Evolutionary conservation across 2,888 invertebrate genomes (phyloP).

Genomic region (Orthosia cruda): DNA sequence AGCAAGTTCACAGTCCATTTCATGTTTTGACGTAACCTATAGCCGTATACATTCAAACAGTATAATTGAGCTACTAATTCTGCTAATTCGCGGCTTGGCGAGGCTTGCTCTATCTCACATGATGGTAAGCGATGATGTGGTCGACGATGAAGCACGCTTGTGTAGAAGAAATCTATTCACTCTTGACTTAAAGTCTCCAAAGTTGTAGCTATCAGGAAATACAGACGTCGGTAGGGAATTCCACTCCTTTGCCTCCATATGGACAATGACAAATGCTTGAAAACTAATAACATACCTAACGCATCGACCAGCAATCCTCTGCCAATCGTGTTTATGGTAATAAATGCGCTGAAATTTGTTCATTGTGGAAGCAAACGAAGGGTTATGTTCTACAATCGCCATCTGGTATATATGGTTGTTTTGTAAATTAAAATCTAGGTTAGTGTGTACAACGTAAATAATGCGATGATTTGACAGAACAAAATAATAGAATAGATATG

Average conservation of each 20-base stretch:
- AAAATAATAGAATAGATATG: too few species aligned
- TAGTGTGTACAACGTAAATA: neutral
- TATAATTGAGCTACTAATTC: constrained; percentile 20
- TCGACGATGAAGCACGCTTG: too few species aligned
- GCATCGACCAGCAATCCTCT: constrained; percentile 7
- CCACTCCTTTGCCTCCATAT: too few species aligned
- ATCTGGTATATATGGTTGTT: neutral
- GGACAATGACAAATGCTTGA: constrained; percentile 14
- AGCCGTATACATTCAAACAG: constrained; percentile 7
- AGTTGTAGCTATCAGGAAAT: too few species aligned
- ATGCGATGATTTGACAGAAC: too few species aligned
- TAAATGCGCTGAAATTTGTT: constrained; percentile 47
- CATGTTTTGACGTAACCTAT: constrained; percentile 16
- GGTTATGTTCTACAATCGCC: constrained; percentile 18
- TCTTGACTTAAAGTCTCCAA: too few species aligned
- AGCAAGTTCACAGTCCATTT: constrained; percentile 17
- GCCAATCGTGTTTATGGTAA: constrained; percentile 43
- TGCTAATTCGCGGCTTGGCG: neutral
- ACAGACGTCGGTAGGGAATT: too few species aligned
- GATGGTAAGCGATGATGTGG: too few species aligned
- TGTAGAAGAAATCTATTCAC: too few species aligned
- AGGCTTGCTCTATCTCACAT: too few species aligned
- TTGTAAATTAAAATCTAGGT: constrained; percentile 17
- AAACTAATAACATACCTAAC: constrained; percentile 40
- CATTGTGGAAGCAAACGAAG: constrained; percentile 27